These are phyloP conservation scores for silkworm (Bombyx mori) DNA, from an alignment of 1,140 invertebrate species.

Conservation along the genomic window DNA sequence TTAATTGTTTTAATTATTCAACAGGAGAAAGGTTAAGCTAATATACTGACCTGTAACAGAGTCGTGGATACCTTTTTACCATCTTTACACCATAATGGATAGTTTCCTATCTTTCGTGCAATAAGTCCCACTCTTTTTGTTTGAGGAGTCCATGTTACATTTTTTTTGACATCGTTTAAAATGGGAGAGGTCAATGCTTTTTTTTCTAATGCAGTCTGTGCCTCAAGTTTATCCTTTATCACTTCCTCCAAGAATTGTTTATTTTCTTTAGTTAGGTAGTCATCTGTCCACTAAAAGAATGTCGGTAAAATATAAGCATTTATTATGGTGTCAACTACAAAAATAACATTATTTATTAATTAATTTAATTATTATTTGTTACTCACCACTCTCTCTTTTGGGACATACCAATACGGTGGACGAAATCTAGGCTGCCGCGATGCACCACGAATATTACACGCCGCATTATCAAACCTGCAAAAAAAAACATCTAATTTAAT, in stretches of 20 bases:
- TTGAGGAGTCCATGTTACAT: constrained; percentile 74
- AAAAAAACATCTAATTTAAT: too few species aligned
- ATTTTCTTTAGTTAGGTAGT: constrained; percentile 85
- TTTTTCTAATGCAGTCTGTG: constrained; percentile 34
- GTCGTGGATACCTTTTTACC: constrained; percentile 86
- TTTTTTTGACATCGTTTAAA: constrained; percentile 69
- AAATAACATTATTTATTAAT: constrained; percentile 5
- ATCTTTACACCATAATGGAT: constrained; percentile 93
- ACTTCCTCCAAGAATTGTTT: constrained; percentile 86
- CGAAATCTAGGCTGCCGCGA: constrained; percentile 37
- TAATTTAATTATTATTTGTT: constrained; percentile 1
- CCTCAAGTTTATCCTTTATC: constrained; percentile 76
- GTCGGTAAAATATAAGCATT: constrained; percentile 10
- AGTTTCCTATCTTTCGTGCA: constrained; percentile 92
- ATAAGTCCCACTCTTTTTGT: constrained; percentile 87
- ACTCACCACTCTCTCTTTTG: constrained; percentile 54
- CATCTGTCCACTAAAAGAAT: constrained; percentile 74
- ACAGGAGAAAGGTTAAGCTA: too few species aligned
- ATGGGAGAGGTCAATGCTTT: constrained; percentile 19
- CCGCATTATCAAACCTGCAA: too few species aligned
- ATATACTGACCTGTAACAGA: constrained; percentile 81
- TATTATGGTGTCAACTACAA: neutral
- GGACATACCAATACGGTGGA: constrained; percentile 52
- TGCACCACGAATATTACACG: too few species aligned
- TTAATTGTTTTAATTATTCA: too few species aligned